A percentile compares a stretch with the other conserved stretches of the same genome.
Conservation (phyloP, 2,797 vertebrate species). For the Gymnoscopelus braueri region DNA sequence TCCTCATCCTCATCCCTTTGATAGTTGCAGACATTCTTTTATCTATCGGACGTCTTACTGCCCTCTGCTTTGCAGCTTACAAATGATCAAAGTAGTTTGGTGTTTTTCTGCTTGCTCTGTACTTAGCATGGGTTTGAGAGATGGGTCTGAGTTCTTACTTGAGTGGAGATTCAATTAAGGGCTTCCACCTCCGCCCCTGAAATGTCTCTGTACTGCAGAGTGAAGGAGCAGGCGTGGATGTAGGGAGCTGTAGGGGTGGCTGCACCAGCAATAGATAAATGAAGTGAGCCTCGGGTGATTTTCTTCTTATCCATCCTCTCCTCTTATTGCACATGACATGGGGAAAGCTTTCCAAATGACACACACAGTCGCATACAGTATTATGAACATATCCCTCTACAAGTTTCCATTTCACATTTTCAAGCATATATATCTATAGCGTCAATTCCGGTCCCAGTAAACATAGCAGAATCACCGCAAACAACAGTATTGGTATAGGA, state of each 20-base stretch:
- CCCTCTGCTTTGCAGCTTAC: constrained; percentile 24
- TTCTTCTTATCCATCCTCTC: neutral
- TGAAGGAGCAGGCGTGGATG: constrained; percentile 42
- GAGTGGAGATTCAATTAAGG: constrained; percentile 65
- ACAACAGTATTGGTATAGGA: neutral
- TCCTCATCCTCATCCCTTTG: constrained; percentile 23
- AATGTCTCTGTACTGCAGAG: constrained; percentile 50
- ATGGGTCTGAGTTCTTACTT: constrained; percentile 53
- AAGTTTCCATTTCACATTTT: neutral
- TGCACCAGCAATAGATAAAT: constrained; percentile 37
- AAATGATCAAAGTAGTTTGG: constrained; percentile 31
- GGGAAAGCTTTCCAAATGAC: neutral
- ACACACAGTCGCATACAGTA: neutral
- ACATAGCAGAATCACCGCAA: neutral
- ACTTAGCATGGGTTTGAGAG: neutral
- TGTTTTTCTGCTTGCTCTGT: constrained; percentile 36
- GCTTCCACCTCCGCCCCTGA: constrained; percentile 38
- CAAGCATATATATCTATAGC: no score
- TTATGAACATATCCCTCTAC: neutral
- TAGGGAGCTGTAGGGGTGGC: constrained; percentile 24
- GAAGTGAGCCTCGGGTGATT: neutral
- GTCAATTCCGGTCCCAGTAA: no score
- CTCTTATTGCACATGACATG: constrained; percentile 12
- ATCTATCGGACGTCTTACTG: constrained; percentile 22
- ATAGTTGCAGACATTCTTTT: constrained; percentile 22